These are phyloP conservation scores for Sarcophaga variegata DNA, from an alignment of 2,888 invertebrate species.

Conservation along the genomic window DNA sequence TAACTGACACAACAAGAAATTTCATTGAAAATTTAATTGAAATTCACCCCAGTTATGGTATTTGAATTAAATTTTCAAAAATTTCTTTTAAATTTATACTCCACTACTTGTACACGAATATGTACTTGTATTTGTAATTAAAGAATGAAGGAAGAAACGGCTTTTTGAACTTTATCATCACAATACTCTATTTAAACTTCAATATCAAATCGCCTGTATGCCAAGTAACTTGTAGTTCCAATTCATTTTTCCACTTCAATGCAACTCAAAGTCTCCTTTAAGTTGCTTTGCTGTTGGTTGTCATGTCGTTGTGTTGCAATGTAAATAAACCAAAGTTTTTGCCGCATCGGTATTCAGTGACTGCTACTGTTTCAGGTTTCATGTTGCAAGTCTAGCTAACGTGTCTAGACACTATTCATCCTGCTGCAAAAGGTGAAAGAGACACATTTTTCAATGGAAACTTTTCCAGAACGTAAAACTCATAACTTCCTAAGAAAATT, in stretches of 20 bases:
- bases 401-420: constrained; percentile 59
- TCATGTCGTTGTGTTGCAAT: neutral
- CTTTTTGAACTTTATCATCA: constrained; percentile 52
- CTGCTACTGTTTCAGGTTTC: constrained; percentile 18
- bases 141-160: neutral
- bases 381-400: constrained; percentile 48
- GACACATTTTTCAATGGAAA: neutral
- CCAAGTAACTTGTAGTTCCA: neutral
- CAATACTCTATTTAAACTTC: constrained; percentile 50
- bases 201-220: constrained; percentile 22
- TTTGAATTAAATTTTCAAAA: neutral
- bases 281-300: neutral
- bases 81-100: neutral
- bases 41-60: neutral
- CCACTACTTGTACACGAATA: too few relatives aligned
- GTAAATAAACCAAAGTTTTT: neutral
- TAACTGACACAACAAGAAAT: constrained; percentile 38
- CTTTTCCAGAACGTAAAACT: neutral
- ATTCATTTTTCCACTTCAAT: neutral
- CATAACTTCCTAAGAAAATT: neutral
- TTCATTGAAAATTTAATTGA: constrained; percentile 21
- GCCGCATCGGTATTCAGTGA: neutral
- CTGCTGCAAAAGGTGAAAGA: constrained; percentile 39
- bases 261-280: neutral
- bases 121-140: too few relatives aligned